Base-by-base conservation (phyloP, 2,797 vertebrate species). In the Trachurus trachurus region DNA sequence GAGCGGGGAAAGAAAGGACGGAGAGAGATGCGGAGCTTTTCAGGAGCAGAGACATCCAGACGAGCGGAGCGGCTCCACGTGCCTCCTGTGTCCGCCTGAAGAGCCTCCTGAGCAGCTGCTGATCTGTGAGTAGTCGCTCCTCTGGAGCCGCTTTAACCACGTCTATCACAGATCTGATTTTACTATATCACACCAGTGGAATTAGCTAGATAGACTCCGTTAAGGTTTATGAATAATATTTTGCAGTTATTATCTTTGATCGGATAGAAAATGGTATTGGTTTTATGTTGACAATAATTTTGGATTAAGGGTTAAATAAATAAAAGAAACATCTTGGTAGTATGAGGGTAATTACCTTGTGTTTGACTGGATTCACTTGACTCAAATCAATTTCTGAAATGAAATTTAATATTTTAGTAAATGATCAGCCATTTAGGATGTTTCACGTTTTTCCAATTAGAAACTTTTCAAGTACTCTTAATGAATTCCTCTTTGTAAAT, bases 11-110 rank as follows among this genome's bases (percentile, higher is more conserved):
- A 45, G 68, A 62, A 31, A 53, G 54, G 54, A 59, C 80, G 5
- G 31, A 66, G 73, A 57, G 84, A 76, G 81, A 79, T 62, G 80
- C 54, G 44, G 74, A 65, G 63, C 53, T 26, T 66, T 21, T 66
- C 10, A 70, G 47, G 78, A 81, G 64, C 68, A 57, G 73, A 85
- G 75, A 81, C 71, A 68, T 52, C 21, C 67, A 42, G 60, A 47
- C 54, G 66, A 37, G 2, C 49, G 0, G 69, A 8, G 63, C 2
- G 37, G 66, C 76, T 60, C 49, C 78, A 40, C 61, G 50, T 52
- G 63, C 39, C 34, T 73, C 12, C 68, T 49, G 47, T 58, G 26
- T 52, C 6, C 9, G 21, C 53, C 42, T n/a, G 49, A 72, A n/a
- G 37, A 59, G 47, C 0, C 10, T 17, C 5, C 26, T 49, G 65